Percentiles rank a stretch among this genome's conserved stretches.
Conservation (phyloP, 1,140 invertebrate species). For the Chionoecetes opilio region DNA sequence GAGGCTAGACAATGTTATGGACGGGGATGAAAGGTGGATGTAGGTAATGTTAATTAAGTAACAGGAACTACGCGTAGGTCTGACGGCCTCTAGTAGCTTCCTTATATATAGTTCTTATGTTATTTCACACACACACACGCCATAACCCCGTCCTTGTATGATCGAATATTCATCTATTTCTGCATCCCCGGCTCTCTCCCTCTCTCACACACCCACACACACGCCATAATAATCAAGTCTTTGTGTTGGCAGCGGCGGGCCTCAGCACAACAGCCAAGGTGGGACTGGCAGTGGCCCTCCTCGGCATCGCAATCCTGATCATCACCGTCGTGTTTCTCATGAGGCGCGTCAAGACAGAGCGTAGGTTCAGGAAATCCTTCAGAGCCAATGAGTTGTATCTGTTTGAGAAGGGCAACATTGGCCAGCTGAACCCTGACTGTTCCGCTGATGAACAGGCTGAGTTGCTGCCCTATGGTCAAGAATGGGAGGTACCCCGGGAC, state of each 20-base stretch:
- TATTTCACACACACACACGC: too few relatives aligned
- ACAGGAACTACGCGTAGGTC: too few relatives aligned
- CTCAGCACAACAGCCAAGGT: constrained; percentile 35
- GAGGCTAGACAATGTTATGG: too few relatives aligned
- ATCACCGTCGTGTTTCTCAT: background rate
- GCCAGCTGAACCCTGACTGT: constrained; percentile 93
- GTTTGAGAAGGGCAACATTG: constrained; percentile 91
- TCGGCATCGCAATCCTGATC: background rate
- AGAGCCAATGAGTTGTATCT: constrained; percentile 83
- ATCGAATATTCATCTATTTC: too few relatives aligned
- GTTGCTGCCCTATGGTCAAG: constrained; percentile 93
- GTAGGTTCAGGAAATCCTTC: constrained; percentile 65
- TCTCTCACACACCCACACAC: too few relatives aligned
- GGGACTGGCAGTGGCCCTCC: background rate
- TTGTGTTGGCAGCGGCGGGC: background rate
- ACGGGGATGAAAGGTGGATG: too few relatives aligned
- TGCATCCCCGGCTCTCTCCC: too few relatives aligned
- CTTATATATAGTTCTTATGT: too few relatives aligned
- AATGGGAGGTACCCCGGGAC: constrained; percentile 73
- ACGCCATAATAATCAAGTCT: too few relatives aligned
- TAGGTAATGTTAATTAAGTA: too few relatives aligned
- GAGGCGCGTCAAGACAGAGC: constrained; percentile 57
- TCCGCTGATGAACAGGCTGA: constrained; percentile 96
- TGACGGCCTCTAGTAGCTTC: too few relatives aligned
- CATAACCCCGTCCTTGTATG: too few relatives aligned